A percentile compares a stretch with the other conserved stretches of the same genome.
phyloP scores from a whole-genome alignment of 2,888 invertebrate genomes.

The Poecilobothrus nobilitatus region DNA sequence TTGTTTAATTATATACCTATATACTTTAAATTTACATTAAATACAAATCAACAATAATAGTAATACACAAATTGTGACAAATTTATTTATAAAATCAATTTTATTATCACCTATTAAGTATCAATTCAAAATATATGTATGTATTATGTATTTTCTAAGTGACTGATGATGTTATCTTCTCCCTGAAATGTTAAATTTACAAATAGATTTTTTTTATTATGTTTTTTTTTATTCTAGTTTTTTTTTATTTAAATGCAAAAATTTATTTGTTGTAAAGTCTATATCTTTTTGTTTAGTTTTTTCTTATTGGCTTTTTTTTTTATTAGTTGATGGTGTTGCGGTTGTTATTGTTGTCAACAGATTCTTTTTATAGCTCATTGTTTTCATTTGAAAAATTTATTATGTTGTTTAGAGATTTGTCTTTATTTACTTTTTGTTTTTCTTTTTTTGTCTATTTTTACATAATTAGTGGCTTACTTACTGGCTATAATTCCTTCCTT shows the following conservation, averaged over 20 bases:
- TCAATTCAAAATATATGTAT: not conserved
- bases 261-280: too few species aligned
- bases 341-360: not conserved
- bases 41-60: not conserved
- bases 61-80: not conserved
- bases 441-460: not conserved
- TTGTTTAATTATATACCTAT: not conserved
- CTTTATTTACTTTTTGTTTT: too few species aligned
- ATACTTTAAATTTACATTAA: not conserved
- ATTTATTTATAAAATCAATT: not conserved
- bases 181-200: not conserved
- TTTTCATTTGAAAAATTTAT: not conserved
- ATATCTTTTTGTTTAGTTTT: too few species aligned
- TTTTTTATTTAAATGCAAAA: not conserved
- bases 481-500: not conserved
- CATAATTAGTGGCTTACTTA: not conserved
- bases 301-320: not conserved
- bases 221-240: not conserved
- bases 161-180: not conserved
- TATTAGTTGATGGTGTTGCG: too few species aligned
- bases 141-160: not conserved
- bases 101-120: constrained; percentile 1
- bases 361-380: constrained; percentile 4
- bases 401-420: not conserved
- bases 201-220: not conserved